These are phyloP conservation scores for Ophonus ardosiacus DNA, from an alignment of 2,888 invertebrate genomes.

Conservation along the genomic window DNA sequence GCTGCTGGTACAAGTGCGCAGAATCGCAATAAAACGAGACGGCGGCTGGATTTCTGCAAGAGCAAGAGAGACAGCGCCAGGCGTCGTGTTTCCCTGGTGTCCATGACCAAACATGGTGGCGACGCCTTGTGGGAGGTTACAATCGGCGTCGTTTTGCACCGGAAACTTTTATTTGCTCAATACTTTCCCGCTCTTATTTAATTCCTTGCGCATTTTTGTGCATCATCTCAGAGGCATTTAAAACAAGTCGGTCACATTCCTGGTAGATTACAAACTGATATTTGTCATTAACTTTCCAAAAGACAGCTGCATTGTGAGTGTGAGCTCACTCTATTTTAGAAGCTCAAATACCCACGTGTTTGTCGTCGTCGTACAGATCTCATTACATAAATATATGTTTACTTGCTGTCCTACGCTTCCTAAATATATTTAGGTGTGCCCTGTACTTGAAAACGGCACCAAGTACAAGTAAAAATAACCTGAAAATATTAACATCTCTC, in stretches of 20 bases:
- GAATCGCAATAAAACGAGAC: constrained; percentile 68
- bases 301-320: constrained; percentile 30
- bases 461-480: constrained; percentile 55
- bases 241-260: constrained; percentile 42
- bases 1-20: constrained; percentile 66
- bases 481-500: not conserved
- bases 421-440: constrained; percentile 40
- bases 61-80: constrained; percentile 71
- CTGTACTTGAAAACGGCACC: constrained; percentile 55
- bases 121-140: constrained; percentile 78
- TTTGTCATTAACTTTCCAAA: constrained; percentile 46
- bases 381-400: constrained; percentile 63
- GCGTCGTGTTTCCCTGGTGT: constrained; percentile 82
- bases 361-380: constrained; percentile 46
- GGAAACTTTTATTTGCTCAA: constrained; percentile 67
- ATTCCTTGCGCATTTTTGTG: constrained; percentile 1
- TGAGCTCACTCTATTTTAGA: constrained; percentile 58
- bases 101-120: constrained; percentile 87
- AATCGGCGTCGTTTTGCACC: constrained; percentile 75
- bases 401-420: constrained; percentile 32
- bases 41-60: constrained; percentile 69
- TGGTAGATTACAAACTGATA: constrained; percentile 34
- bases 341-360: constrained; percentile 56
- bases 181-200: constrained; percentile 21
- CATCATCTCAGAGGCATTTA: constrained; percentile 20